Base-by-base conservation (phyloP, 2,888 invertebrate species). In the Phymatocera aterrima region DNA sequence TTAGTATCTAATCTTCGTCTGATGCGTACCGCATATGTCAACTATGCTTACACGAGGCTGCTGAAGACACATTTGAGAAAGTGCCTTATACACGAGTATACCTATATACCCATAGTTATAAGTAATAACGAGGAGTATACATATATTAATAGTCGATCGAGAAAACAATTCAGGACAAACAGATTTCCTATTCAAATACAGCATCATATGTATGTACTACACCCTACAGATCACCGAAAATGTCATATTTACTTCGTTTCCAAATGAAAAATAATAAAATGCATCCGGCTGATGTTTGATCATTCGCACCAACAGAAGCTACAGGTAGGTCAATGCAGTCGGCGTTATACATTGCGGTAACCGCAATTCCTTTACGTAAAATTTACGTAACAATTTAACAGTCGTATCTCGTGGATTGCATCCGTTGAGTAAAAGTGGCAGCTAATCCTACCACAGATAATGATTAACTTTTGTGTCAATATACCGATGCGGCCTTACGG, bases 131-230 rank as follows among this genome's bases (percentile, higher is more conserved):
- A 72, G 72, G 31, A 51, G 18, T n/a, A n/a, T n/a, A n/a, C n/a
- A 34, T 51, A 34, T 72, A 72, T 72, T 51, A 72, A 72, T 72
- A 72, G 72, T 51, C 72, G 72, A 72, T 72, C 51, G 51, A 51
- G 34, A 51, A 72, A 72, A 72, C 72, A 51, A 18, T 72, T 8
- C 72, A 72, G 34, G 72, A 72, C 72, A 72, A 72, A 72, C 72
- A 72, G 51, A 48, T 72, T 72, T 72, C 72, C 31, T 72, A 72
- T 72, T 51, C 72, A 72, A 51, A 48, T 72, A 72, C 8, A n/a
- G n/a, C n/a, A n/a, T n/a, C n/a, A 31, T 51, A 70, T 51, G 18
- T 68, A 43, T 8, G 10, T 24, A 43, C 18, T 54, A 54, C 3
- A n/a, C 54, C 21, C 18, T 43, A 43, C 43, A 43, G 12, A 43